Conservation (phyloP, 2,888 invertebrate genomes). For the Pyrrhosoma nymphula region DNA sequence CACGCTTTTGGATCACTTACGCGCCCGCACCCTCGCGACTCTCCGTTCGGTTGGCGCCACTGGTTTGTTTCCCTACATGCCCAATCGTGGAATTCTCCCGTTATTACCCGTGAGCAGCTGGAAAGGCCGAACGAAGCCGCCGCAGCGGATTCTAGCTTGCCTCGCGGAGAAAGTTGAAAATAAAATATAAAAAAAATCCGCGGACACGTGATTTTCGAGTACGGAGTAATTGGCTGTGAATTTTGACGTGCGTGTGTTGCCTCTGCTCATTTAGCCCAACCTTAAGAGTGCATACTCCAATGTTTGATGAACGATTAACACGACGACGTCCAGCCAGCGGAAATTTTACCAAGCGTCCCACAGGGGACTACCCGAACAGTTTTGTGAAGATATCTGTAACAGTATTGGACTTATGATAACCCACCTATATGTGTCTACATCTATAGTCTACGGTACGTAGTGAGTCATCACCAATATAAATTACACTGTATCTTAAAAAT, state of each 20-base stretch:
- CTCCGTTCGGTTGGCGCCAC: constrained; percentile 16
- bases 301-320: not conserved
- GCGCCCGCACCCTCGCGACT: too few species aligned
- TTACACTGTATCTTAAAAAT: too few species aligned
- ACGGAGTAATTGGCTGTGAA: not conserved
- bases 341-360: not conserved
- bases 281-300: not conserved
- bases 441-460: too few species aligned
- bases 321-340: not conserved
- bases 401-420: too few species aligned
- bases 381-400: not conserved
- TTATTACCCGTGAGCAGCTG: constrained; percentile 30
- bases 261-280: not conserved
- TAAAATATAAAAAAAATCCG: not conserved
- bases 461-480: too few species aligned
- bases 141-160: not conserved
- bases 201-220: not conserved
- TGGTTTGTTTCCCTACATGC: constrained; percentile 49
- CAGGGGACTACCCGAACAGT: not conserved
- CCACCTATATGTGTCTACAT: too few species aligned
- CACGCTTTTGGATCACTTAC: too few species aligned
- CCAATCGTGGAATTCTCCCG: constrained; percentile 47
- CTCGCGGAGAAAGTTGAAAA: constrained; percentile 53
- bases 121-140: not conserved
- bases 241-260: not conserved